Percentiles rank a stretch among this genome's conserved stretches.
These are phyloP conservation scores for Heliothis virescens DNA, from an alignment of 1,140 invertebrate genomes.

Conservation along the genomic window DNA sequence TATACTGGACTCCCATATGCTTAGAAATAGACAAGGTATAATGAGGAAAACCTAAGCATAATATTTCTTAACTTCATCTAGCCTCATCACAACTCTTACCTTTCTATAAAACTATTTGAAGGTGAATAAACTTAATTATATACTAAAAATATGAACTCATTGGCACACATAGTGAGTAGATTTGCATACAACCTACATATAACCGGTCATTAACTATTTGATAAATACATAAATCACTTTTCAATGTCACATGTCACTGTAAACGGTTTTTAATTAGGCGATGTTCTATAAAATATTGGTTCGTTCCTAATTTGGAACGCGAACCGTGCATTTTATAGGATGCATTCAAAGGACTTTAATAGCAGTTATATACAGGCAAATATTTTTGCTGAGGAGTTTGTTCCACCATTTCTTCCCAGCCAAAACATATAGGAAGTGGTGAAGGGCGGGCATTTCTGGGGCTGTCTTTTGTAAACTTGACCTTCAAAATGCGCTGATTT, in stretches of 20 bases:
- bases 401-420: no score
- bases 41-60: background rate
- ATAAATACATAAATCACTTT: constrained; percentile 34
- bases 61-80: background rate
- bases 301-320: no score
- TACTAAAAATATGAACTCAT: constrained; percentile 24
- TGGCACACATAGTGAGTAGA: background rate
- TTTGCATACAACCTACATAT: constrained; percentile 33
- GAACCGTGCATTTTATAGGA: no score
- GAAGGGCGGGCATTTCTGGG: no score
- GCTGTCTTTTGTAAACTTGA: no score
- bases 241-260: constrained; percentile 25
- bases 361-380: no score
- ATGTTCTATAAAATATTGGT: background rate
- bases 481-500: no score
- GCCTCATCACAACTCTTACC: background rate
- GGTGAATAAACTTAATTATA: constrained; percentile 12
- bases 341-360: no score
- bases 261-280: background rate
- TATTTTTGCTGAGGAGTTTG: no score
- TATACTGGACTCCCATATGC: no score
- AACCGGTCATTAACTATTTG: background rate
- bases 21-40: no score
- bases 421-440: no score
- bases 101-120: background rate